These are phyloP conservation scores for Raja brachyura DNA, from an alignment of 2,113 vertebrate genomes.

Conservation along the genomic window DNA sequence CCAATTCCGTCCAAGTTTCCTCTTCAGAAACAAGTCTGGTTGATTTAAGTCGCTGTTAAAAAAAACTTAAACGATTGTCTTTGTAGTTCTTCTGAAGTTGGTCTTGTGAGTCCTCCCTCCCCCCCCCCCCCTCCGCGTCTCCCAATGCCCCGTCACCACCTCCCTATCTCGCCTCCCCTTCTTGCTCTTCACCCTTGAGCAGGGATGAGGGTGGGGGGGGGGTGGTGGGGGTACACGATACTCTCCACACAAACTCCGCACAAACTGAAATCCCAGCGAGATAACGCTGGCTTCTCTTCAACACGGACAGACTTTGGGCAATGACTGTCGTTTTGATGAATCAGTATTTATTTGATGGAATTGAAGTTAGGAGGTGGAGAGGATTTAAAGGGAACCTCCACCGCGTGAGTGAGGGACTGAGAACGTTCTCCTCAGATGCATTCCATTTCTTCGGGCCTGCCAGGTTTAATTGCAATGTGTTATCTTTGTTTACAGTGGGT, in stretches of 20 bases:
- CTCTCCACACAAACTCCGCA: too few relatives aligned
- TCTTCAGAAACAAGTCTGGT: too few relatives aligned
- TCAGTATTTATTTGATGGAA: not conserved
- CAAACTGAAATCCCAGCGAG: not conserved
- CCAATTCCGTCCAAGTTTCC: too few relatives aligned
- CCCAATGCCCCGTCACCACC: not conserved
- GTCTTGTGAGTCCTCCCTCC: too few relatives aligned
- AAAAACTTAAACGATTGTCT: too few relatives aligned
- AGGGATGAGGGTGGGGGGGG: too few relatives aligned
- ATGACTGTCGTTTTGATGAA: not conserved
- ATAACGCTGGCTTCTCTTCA: not conserved
- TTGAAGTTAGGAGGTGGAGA: not conserved
- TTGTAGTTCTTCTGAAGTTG: too few relatives aligned
- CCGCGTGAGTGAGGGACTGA: not conserved
- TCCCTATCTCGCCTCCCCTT: not conserved
- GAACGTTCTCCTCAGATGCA: not conserved
- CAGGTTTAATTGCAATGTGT: not conserved
- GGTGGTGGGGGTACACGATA: not conserved
- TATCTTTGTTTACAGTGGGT: too few relatives aligned
- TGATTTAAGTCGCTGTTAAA: too few relatives aligned
- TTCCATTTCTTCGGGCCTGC: not conserved
- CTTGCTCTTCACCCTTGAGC: not conserved
- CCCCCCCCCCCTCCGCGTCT: too few relatives aligned
- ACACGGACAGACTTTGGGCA: not conserved
- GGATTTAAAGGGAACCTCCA: not conserved